Evolutionary conservation across 2,888 invertebrate genomes (phyloP).

Genomic region (Scaptomyza caliginosa): DNA sequence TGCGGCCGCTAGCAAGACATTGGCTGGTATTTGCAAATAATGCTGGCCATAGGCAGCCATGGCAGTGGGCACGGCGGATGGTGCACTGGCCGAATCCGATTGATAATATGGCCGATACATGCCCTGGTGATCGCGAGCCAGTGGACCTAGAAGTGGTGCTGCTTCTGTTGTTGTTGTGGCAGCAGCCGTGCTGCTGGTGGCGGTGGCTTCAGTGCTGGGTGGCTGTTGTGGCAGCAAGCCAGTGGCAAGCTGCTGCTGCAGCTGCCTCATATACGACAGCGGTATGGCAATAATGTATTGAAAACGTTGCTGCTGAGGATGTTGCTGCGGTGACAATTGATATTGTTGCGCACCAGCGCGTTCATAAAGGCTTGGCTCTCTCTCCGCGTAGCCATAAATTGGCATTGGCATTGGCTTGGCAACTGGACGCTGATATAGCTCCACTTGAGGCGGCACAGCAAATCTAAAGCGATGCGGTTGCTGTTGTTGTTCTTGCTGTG

Average conservation of each 20-base stretch:
- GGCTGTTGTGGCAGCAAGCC: constrained; percentile 32
- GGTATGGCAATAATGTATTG: constrained; percentile 82
- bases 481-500: constrained; percentile 15
- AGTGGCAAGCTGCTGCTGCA: constrained; percentile 69
- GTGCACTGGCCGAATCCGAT: constrained; percentile 43
- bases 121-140: constrained; percentile 76
- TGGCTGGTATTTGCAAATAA: constrained; percentile 73
- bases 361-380: constrained; percentile 57
- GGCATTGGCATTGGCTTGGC: constrained; percentile 20
- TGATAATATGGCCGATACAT: constrained; percentile 68
- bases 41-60: constrained; percentile 50
- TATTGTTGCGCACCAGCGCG: constrained; percentile 48
- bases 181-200: constrained; percentile 25
- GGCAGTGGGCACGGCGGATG: constrained; percentile 30
- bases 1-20: constrained; percentile 64
- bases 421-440: constrained; percentile 57
- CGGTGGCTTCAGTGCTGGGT: constrained; percentile 20
- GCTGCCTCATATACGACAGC: constrained; percentile 75
- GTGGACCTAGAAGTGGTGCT: constrained; percentile 61
- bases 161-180: constrained; percentile 18
- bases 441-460: constrained; percentile 63
- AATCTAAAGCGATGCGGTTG: constrained; percentile 59
- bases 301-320: constrained; percentile 66
- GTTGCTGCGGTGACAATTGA: constrained; percentile 28
- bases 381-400: constrained; percentile 55